Base-by-base conservation (phyloP, 2,797 vertebrate genomes). In the Clarias pachynema region DNA sequence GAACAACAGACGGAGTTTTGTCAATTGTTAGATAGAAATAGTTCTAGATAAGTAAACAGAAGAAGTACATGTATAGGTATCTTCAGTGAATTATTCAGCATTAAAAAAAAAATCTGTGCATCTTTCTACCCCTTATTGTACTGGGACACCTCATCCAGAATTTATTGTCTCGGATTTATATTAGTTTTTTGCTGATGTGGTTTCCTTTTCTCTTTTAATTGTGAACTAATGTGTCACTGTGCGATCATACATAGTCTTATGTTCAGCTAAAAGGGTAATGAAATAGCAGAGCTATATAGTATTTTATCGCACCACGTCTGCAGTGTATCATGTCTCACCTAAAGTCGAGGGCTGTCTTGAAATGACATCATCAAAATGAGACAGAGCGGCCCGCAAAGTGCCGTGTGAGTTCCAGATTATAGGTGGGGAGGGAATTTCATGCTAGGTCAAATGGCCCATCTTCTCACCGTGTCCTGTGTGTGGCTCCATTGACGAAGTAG, bases 11-110 rank as follows among this genome's bases (percentile, higher is more conserved):
- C 81, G 53, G 84, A 62, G 91, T 86, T 91, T 90, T 92, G 93
- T 94, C 94, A 93, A 95, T 95, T 94, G 94, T 94, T 92, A 92
- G 92, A 93, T 91, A 92, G 24, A 62, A 78, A 44, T 26, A 91
- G 90, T 87, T 89, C 44, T 89, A 91, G 93, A 90, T 91, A 91
- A 31, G 91, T 94, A 94, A 93, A 95, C 93, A 92, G 91, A 94
- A 92, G 91, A 91, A 92, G 92, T 93, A 91, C 91, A 91, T 90
- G 91, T 91, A 89, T 90, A 92, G 91, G 91, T 90, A 91, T 92
- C 91, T 90, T 92, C 89, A 88, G 91, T 91, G 93, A 93, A 95
- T 94, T 94, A 94, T 94, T 93, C 92, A 92, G 37, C 53, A 79
- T 84, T 24, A 31, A 31, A 56, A 59, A 40, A 56, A 59, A 26